A percentile compares a stretch with the other conserved stretches of the same genome.
Evolutionary conservation across 2,113 vertebrate genomes (phyloP).

Genomic region (Etheostoma cragini): DNA sequence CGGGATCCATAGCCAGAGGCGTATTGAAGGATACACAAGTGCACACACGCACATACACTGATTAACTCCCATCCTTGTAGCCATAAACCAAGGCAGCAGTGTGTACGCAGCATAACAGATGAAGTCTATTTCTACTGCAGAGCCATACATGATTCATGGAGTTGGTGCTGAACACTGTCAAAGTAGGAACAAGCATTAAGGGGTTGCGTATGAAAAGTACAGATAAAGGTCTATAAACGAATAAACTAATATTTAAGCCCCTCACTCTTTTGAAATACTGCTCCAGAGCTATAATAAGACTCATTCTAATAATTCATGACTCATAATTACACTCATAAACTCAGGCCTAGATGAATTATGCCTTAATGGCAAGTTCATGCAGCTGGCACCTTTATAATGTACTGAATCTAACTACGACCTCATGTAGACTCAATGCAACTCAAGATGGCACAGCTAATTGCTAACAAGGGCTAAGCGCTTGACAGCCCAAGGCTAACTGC

Average conservation of each 20-base stretch:
- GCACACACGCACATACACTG: conserved; percentile 35
- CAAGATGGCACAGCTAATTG: conserved; percentile 65
- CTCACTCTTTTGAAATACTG: conserved; percentile 65
- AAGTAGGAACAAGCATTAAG: conserved; percentile 62
- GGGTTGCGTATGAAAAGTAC: conserved; percentile 36
- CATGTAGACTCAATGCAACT: conserved; percentile 39
- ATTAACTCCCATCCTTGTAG: conserved; percentile 60
- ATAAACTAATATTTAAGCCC: conserved; percentile 77
- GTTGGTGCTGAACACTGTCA: conserved; percentile 57
- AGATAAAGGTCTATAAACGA: conserved; percentile 62
- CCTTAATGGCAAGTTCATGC: conserved; percentile 59
- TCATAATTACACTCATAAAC: conserved; percentile 68
- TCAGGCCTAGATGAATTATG: conserved; percentile 58
- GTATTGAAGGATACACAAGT: conserved; percentile 49
- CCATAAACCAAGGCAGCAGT: conserved; percentile 43
- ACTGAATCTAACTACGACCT: conserved; percentile 34
- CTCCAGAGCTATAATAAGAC: conserved; percentile 67
- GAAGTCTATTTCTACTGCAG: conserved; percentile 70
- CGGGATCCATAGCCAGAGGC: conserved; percentile 61
- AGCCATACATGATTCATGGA: conserved; percentile 75
- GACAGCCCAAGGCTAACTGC: conserved; percentile 76
- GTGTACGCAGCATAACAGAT: conserved; percentile 65
- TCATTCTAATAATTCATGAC: conserved; percentile 68
- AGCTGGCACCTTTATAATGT: conserved; percentile 63
- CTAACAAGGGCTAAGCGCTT: conserved; percentile 71